Base-by-base conservation (phyloP, 2,113 vertebrate species). In the Tyto alba region DNA sequence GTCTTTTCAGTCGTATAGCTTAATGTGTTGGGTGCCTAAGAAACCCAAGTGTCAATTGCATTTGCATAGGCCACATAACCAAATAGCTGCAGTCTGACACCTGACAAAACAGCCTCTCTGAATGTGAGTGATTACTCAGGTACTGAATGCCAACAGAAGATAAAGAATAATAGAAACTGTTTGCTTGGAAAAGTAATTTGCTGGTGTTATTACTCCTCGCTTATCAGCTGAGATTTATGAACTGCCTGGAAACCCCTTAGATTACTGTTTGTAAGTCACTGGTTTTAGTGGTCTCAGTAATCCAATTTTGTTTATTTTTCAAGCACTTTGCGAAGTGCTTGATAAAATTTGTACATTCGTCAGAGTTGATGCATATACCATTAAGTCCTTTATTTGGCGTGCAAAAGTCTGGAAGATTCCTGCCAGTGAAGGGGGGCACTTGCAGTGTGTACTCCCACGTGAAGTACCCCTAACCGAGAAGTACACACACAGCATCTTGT, bases 151-250 rank as follows among this genome's bases (percentile, higher is more conserved):
- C 73, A 77, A 20, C 6, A 10, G 67, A 48, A 96, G 94, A 91
- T 82, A 95, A 93, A 93, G 88, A 91, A 95, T 22, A 85, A 85
- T 56, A 69, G 77, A 55, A 74, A 26, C 41, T 64, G 74, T 94
- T 94, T 94, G 78, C 71, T 83, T 85, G 89, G 77, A 59, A 95
- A 96, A 94, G 81, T 77, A 76, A 77, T 95, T 95, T 95, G 71
- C 87, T 77, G 59, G 55, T 89, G 74, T 85, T 85, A 72, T 53
- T 74, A 40, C 40, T 90, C 43, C 90, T 68, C 66, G 47, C 56
- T 78, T 94, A 93, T 96, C 94, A 73, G 40, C 55, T 27, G 60
- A 96, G 62, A 96, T 95, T 93, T 89, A 82, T 62, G 76, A 93
- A 75, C 92, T 85, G 76, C 45, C 88, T 89, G 85, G 71, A 95